Base-by-base conservation (phyloP, 2,888 invertebrate species). In the Brassicogethes aeneus region DNA sequence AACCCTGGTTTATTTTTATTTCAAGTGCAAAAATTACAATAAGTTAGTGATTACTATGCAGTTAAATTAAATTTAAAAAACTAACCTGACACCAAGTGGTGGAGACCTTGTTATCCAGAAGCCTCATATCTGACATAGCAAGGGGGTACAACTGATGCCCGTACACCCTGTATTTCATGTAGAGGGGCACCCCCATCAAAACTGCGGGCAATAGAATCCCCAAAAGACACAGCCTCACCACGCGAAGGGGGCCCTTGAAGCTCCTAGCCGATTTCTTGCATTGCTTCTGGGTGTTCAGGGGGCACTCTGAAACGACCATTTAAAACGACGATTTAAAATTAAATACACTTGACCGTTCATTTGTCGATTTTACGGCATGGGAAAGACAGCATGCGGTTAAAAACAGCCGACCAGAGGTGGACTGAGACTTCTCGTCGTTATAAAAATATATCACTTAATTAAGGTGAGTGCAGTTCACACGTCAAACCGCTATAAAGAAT, bases 21-120 rank as follows among this genome's bases (percentile, higher is more conserved):
- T n/a, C n/a, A n/a, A n/a, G n/a, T n/a, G n/a, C n/a, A n/a, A n/a
- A n/a, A n/a, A n/a, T n/a, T n/a, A n/a, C n/a, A n/a, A n/a, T n/a
- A n/a, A n/a, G n/a, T n/a, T n/a, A n/a, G n/a, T n/a, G n/a, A n/a
- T n/a, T n/a, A n/a, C n/a, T n/a, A n/a, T n/a, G n/a, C n/a, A n/a
- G n/a, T n/a, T n/a, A n/a, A 23, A 23, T 23, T 23, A 10, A 23
- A 23, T 23, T 23, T 23, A 10, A 23, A 32, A 32, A 30, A 53
- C 61, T 66, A 66, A 85, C 85, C 76, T 85, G 83, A 59, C 86
- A 86, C 86, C 86, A 86, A 13, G 79, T 80, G 1, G 85, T 82
- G 1, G 85, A 85, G 48, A 85, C 77, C 67, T 74, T 78, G 55
- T 76, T 76, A 61, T 85, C 85, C 46, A 85, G 74, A 42, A 85